Evolutionary conservation across 2,113 vertebrate species (phyloP).

Genomic region (Nycticorax nycticorax): DNA sequence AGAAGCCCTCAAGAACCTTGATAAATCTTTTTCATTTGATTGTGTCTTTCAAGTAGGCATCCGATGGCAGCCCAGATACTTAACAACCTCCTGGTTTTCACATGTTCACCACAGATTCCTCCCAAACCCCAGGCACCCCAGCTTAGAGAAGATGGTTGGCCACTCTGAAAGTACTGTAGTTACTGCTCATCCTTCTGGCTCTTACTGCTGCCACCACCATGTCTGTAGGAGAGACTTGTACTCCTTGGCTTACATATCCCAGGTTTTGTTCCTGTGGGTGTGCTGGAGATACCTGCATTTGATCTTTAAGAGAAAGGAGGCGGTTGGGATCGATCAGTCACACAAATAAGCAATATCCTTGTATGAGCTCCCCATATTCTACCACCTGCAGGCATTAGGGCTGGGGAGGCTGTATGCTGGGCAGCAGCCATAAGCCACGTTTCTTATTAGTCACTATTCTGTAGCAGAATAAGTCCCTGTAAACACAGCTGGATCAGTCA

Average conservation of each 20-base stretch:
- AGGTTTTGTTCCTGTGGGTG: neutral
- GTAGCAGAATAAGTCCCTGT: neutral
- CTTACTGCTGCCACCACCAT: neutral
- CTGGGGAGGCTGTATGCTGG: neutral
- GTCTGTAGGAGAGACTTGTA: neutral
- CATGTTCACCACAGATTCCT: neutral
- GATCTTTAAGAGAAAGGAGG: neutral
- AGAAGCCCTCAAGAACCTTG: neutral
- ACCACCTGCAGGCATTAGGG: neutral
- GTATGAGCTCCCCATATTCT: neutral
- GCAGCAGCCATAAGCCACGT: neutral
- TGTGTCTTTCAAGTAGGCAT: neutral
- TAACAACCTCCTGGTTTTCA: neutral
- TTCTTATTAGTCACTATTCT: neutral
- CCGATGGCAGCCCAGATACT: neutral
- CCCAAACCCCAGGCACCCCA: neutral
- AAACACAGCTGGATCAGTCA: neutral
- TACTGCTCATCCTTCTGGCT: neutral
- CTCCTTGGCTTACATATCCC: neutral
- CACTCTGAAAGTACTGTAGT: neutral
- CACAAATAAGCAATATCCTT: neutral
- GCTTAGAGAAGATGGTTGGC: neutral
- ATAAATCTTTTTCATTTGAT: neutral
- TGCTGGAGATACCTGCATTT: neutral
- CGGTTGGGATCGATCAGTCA: neutral